A percentile compares a stretch with the other conserved stretches of the same genome.
Evolutionary conservation across 2,797 vertebrate genomes (phyloP).

Genomic region (Brachyalestes nurse): DNA sequence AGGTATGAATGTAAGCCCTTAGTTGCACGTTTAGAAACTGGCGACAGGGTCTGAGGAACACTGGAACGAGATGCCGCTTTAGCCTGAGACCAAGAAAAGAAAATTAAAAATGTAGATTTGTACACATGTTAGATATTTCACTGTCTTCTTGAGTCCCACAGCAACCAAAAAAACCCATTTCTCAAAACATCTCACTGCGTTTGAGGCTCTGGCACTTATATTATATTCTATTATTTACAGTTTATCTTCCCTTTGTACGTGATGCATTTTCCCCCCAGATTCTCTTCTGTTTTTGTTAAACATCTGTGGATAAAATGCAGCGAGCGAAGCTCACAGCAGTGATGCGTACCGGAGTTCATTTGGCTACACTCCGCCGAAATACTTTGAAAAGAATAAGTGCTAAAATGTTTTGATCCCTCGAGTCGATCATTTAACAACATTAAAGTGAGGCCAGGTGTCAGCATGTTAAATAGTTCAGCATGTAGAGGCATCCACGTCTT

Average conservation of each 20-base stretch:
- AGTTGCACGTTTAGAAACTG: conserved; percentile 63
- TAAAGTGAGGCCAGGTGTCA: conserved; percentile 45
- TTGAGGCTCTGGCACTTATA: conserved; percentile 23
- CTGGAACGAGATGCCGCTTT: conserved; percentile 31
- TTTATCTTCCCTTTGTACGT: conserved; percentile 33
- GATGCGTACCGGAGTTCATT: conserved; percentile 24
- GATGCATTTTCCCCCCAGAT: conserved; percentile 29
- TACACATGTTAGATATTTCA: conserved; percentile 15
- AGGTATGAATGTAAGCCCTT: conserved; percentile 68
- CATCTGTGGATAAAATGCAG: conserved; percentile 20
- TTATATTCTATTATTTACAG: conserved; percentile 29
- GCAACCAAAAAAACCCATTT: conserved; percentile 9
- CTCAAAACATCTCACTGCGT: conserved; percentile 19
- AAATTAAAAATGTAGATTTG: neutral
- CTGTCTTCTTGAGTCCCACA: neutral
- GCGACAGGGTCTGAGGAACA: conserved; percentile 19
- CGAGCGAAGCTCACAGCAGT: neutral
- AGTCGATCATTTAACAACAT: conserved; percentile 43
- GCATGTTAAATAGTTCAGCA: conserved; percentile 13
- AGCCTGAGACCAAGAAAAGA: conserved; percentile 32
- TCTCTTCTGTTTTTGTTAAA: conserved; percentile 21
- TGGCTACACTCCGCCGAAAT: conserved; percentile 31
- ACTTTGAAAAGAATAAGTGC: conserved; percentile 37
- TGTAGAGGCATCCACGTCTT: conserved; percentile 18
- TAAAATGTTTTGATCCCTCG: conserved; percentile 40